These are phyloP conservation scores for Pogona vitticeps DNA, from an alignment of 2,113 vertebrate genomes.

Conservation along the genomic window DNA sequence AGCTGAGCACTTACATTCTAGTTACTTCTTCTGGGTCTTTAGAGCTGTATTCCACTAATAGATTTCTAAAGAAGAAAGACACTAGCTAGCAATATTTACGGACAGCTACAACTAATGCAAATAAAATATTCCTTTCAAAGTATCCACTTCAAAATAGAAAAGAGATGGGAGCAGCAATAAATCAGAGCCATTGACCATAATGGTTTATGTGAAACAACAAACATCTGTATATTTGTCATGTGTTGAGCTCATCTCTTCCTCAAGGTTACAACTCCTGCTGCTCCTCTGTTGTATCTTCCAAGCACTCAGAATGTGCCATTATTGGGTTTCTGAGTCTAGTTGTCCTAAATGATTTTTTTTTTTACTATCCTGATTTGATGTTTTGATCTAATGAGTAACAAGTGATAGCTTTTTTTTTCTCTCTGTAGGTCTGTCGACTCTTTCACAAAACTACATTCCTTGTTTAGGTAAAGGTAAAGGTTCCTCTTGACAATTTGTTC, in stretches of 20 bases:
- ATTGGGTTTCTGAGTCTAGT: not conserved
- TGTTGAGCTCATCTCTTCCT: not conserved
- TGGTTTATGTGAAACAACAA: not conserved
- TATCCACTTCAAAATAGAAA: not conserved
- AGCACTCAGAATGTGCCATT: not conserved
- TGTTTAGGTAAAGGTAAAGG: not conserved
- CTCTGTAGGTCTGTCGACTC: not conserved
- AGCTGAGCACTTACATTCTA: not conserved
- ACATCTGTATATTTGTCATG: not conserved
- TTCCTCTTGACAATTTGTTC: too few relatives aligned
- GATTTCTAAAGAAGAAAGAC: not conserved
- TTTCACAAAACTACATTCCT: not conserved
- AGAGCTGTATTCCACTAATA: constrained; percentile 31
- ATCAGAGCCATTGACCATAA: not conserved
- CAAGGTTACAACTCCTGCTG: not conserved
- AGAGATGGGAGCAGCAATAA: not conserved
- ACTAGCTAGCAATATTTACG: constrained; percentile 4
- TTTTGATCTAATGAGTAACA: not conserved
- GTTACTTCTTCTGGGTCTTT: not conserved
- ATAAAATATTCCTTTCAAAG: not conserved
- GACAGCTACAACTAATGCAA: not conserved
- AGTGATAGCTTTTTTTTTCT: not conserved
- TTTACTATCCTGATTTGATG: not conserved
- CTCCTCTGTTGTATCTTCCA: not conserved
- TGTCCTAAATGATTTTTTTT: not conserved